Percentiles rank a stretch among this genome's conserved stretches.
These are phyloP conservation scores for Ecliptopera silaceata DNA, from an alignment of 2,888 invertebrate species.

Conservation along the genomic window DNA sequence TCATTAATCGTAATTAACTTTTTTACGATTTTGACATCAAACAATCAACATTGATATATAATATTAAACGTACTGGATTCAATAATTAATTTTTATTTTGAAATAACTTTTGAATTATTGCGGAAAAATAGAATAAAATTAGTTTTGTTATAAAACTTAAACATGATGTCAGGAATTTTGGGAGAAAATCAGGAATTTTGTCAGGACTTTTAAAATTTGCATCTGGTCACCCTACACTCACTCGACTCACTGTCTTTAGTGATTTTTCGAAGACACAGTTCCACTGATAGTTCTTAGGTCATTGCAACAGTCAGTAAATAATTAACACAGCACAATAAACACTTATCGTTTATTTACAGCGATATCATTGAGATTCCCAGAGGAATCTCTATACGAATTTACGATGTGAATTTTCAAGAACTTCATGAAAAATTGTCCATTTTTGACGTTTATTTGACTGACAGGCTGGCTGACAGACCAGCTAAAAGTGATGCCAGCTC, in stretches of 20 bases:
- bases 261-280: slow-evolving; percentile 37
- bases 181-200: too few species aligned
- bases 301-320: slow-evolving; percentile 37
- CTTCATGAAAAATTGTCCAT: slow-evolving; percentile 54
- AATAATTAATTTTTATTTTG: too few species aligned
- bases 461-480: background rate
- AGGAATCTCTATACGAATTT: slow-evolving; percentile 45
- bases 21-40: too few species aligned
- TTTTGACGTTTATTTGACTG: slow-evolving; percentile 60
- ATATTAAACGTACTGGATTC: too few species aligned
- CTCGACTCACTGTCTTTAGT: slow-evolving; percentile 33
- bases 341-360: slow-evolving; percentile 41
- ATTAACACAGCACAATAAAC: slow-evolving; percentile 30
- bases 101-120: too few species aligned
- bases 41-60: too few species aligned
- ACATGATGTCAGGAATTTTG: too few species aligned
- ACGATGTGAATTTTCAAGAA: slow-evolving; percentile 55
- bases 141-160: too few species aligned
- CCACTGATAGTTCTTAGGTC: slow-evolving; percentile 14
- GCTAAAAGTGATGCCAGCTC: slow-evolving; percentile 13
- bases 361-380: slow-evolving; percentile 43
- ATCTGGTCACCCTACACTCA: too few species aligned
- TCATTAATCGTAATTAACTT: too few species aligned
- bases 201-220: too few species aligned
- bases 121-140: too few species aligned